These are phyloP conservation scores for Parotocinclus haroldoi DNA, from an alignment of 2,797 vertebrate species.

Conservation along the genomic window DNA sequence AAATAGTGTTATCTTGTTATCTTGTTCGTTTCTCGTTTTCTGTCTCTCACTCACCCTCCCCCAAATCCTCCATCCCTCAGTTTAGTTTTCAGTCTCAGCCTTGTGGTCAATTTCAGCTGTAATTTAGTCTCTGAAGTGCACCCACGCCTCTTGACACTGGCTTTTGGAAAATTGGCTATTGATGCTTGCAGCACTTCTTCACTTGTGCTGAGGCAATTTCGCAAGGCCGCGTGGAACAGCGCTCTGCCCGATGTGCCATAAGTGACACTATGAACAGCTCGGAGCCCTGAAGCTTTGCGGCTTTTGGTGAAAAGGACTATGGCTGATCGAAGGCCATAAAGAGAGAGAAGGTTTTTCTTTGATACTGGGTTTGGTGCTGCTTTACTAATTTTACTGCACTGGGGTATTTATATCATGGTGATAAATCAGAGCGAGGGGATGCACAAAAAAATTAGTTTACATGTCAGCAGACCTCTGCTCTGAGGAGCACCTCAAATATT, in stretches of 20 bases:
- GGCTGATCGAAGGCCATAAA: conserved; percentile 16
- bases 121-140: conserved; percentile 47
- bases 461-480: no score
- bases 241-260: conserved; percentile 18
- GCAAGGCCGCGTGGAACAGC: conserved; percentile 17
- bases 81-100: conserved; percentile 40
- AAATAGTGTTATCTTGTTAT: conserved; percentile 16
- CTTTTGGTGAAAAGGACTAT: background rate
- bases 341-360: conserved; percentile 18
- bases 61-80: conserved; percentile 13
- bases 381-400: background rate
- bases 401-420: no score
- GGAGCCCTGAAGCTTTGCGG: conserved; percentile 13
- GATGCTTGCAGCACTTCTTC: conserved; percentile 46
- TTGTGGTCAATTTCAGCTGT: conserved; percentile 51
- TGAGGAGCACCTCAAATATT: no score
- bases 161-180: conserved; percentile 51
- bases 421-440: no score
- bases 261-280: conserved; percentile 44
- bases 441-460: no score
- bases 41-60: background rate
- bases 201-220: conserved; percentile 44
- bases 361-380: background rate
- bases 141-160: conserved; percentile 46
- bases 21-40: background rate